phyloP scores from a whole-genome alignment of 2,888 invertebrate species.

The Diaperis boleti region DNA sequence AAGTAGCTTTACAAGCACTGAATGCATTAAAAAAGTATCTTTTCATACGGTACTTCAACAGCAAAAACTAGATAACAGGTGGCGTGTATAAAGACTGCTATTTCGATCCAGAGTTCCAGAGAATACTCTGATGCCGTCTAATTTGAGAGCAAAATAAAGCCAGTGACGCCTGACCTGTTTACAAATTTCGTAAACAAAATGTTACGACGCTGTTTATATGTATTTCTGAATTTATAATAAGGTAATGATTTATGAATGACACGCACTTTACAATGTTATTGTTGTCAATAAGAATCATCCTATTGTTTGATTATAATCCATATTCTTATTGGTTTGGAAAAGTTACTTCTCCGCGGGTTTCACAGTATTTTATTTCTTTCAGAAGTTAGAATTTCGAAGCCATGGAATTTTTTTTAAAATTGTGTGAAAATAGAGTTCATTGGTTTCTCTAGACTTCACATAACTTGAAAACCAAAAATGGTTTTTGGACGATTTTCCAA shows the following conservation, averaged over 20 bases:
- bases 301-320: too few species aligned
- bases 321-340: too few species aligned
- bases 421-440: too few species aligned
- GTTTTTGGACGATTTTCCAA: too few species aligned
- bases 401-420: too few species aligned
- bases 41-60: background rate
- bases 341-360: too few species aligned
- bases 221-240: slow-evolving; percentile 8
- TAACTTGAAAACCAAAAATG: too few species aligned
- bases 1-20: background rate
- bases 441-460: too few species aligned
- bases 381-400: too few species aligned
- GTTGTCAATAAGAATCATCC: too few species aligned
- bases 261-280: too few species aligned
- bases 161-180: slow-evolving; percentile 31
- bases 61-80: slow-evolving; percentile 1
- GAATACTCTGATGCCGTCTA: slow-evolving; percentile 3
- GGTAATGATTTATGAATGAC: slow-evolving; percentile 2
- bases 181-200: slow-evolving; percentile 31
- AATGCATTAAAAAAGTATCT: background rate
- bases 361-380: too few species aligned
- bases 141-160: slow-evolving; percentile 30
- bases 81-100: background rate
- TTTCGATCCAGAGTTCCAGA: background rate
- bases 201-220: slow-evolving; percentile 13